Conservation (phyloP, 1,140 invertebrate genomes). For the Oedothorax gibbosus region DNA sequence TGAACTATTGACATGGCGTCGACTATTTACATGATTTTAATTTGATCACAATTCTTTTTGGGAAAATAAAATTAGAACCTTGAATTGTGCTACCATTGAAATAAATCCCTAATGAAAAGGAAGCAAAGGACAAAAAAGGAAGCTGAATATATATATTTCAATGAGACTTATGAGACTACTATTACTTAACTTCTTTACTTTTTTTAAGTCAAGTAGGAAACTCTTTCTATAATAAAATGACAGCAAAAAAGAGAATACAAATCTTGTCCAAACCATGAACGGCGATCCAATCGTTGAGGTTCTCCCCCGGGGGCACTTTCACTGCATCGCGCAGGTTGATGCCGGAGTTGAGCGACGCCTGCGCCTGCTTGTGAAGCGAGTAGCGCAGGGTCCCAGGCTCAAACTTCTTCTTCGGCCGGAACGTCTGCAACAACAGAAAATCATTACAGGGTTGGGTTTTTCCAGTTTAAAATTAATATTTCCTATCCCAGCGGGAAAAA, state of each 20-base stretch:
- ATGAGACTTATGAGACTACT: too few species aligned
- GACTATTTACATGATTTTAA: neutral
- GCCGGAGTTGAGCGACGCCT: conserved; percentile 91
- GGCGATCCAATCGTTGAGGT: conserved; percentile 95
- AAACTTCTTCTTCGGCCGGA: conserved; percentile 90
- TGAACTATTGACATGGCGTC: neutral
- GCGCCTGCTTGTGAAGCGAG: conserved; percentile 88
- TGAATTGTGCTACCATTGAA: too few species aligned
- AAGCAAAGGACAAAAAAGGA: too few species aligned
- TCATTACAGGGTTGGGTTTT: too few species aligned
- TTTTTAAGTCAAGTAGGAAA: too few species aligned
- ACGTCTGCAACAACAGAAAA: conserved; percentile 75
- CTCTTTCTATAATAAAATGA: too few species aligned
- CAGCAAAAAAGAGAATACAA: neutral
- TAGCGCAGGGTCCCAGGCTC: conserved; percentile 90
- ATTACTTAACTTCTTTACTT: too few species aligned
- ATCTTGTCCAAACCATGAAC: conserved; percentile 77
- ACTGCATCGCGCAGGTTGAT: conserved; percentile 90
- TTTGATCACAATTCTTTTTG: neutral
- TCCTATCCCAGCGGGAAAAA: too few species aligned
- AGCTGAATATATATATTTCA: too few species aligned
- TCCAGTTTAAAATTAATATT: too few species aligned
- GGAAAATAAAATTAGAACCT: too few species aligned
- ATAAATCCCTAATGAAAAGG: too few species aligned
- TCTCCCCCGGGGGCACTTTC: conserved; percentile 83